These are phyloP conservation scores for Eupeodes luniger DNA, from an alignment of 2,888 invertebrate species.

Conservation along the genomic window DNA sequence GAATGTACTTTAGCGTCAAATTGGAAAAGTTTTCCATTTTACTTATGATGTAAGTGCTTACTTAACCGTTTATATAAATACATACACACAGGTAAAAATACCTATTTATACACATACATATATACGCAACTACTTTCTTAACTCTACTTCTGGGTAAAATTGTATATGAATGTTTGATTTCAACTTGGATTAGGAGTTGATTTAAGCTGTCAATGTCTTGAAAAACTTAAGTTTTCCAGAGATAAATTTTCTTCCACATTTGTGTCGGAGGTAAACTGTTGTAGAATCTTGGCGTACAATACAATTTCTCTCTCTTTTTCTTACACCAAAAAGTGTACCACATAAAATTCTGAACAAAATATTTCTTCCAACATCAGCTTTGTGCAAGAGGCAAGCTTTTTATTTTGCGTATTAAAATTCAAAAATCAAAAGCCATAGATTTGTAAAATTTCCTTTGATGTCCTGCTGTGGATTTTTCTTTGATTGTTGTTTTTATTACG, in stretches of 20 bases:
- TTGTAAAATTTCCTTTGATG: background rate
- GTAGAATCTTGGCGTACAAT: too few relatives aligned
- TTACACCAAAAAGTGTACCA: background rate
- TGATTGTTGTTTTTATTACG: background rate
- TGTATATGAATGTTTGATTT: background rate
- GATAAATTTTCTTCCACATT: background rate
- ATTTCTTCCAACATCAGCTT: background rate
- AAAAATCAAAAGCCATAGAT: background rate
- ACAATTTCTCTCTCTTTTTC: too few relatives aligned
- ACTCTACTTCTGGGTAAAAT: background rate
- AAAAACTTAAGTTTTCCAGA: background rate
- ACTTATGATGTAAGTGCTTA: constrained; percentile 63
- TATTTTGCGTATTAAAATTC: constrained; percentile 8
- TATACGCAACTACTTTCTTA: background rate
- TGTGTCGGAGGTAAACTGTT: background rate
- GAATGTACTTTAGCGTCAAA: constrained; percentile 63
- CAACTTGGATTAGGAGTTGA: constrained; percentile 5
- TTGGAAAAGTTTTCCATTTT: constrained; percentile 76
- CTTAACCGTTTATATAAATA: constrained; percentile 45
- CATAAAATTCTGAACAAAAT: background rate
- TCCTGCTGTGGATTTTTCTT: background rate
- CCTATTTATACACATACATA: too few relatives aligned
- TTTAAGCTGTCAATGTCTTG: constrained; percentile 2
- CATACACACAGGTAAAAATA: background rate
- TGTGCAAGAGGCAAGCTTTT: background rate